Conservation (phyloP, 2,888 invertebrate genomes). For the Eilema griseolum region DNA sequence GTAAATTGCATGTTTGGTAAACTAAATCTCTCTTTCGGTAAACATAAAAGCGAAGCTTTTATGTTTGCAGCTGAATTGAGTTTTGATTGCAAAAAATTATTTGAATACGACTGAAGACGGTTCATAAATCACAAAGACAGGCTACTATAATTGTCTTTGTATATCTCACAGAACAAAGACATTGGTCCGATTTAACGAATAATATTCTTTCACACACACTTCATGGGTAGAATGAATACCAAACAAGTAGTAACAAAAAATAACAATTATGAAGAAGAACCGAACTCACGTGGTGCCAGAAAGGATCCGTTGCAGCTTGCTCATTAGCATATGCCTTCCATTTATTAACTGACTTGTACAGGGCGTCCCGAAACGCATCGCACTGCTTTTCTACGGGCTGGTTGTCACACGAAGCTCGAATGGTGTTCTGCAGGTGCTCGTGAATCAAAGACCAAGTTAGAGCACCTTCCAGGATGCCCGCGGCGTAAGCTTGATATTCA, state of each 20-base stretch:
- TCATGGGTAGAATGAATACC: neutral
- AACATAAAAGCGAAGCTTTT: no score
- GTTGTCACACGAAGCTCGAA: constrained; percentile 81
- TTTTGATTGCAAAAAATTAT: no score
- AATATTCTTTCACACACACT: neutral
- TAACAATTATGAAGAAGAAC: neutral
- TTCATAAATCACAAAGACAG: no score
- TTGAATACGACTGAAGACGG: no score
- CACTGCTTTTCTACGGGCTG: constrained; percentile 87
- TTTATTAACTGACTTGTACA: constrained; percentile 88
- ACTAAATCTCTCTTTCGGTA: no score
- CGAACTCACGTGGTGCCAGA: constrained; percentile 93
- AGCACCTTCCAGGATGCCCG: constrained; percentile 94
- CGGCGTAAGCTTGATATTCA: constrained; percentile 94
- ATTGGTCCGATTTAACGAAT: neutral
- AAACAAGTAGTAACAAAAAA: neutral
- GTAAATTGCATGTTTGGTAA: no score
- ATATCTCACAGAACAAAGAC: no score
- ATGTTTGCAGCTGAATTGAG: no score
- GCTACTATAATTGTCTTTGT: no score
- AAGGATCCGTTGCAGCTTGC: constrained; percentile 85
- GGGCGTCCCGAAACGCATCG: constrained; percentile 87
- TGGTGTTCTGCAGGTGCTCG: constrained; percentile 92
- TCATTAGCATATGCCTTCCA: constrained; percentile 87
- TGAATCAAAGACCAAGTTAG: constrained; percentile 93